Base-by-base conservation (phyloP, 2,113 vertebrate genomes). In the Polypterus senegalus region DNA sequence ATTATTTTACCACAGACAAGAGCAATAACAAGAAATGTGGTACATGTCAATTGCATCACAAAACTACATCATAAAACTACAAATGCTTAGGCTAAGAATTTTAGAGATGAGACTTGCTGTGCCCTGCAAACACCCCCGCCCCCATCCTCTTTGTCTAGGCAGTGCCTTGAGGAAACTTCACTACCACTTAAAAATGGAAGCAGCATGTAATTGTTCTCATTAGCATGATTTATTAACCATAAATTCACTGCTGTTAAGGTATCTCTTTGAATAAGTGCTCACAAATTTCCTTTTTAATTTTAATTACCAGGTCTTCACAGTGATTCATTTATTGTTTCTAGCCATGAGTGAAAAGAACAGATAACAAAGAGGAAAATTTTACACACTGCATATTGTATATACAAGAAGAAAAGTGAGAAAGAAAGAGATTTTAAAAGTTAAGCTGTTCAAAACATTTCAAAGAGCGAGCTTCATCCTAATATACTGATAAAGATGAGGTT, bases 211-310 rank as follows among this genome's bases (percentile, higher is more conserved):
- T 77, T 79, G 73, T 74, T 71, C 73, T 81, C 74, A 76, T 82
- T 83, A 81, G 76, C 57, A 27, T 78, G 72, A 82, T 78, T 77
- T 77, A 81, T 75, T 73, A 78, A 72, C 67, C 71, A 78, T 70
- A 78, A 71, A 75, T 74, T 64, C 70, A 67, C 69, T 63, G 61
- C 70, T 73, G 63, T 72, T 63, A 60, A 65, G 54, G 68, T 54
- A 65, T 74, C 74, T 58, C 67, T 65, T 62, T 73, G 69, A 76
- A 74, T 75, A 72, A 69, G 58, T 63, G 55, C 71, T 67, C 63
- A 76, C 78, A 77, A 74, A 74, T 80, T 76, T 71, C 67, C 76
- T 79, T 89, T 87, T 78, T 75, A 74, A 77, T 84, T 77, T 76
- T 86, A 81, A 87, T 90, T 84, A 86, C 77, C 74, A 72, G 73